Evolutionary conservation across 2,113 vertebrate genomes (phyloP), one percentile per base, ranked within the genome.

Genomic region (Neodontobutis hainanensis): DNA sequence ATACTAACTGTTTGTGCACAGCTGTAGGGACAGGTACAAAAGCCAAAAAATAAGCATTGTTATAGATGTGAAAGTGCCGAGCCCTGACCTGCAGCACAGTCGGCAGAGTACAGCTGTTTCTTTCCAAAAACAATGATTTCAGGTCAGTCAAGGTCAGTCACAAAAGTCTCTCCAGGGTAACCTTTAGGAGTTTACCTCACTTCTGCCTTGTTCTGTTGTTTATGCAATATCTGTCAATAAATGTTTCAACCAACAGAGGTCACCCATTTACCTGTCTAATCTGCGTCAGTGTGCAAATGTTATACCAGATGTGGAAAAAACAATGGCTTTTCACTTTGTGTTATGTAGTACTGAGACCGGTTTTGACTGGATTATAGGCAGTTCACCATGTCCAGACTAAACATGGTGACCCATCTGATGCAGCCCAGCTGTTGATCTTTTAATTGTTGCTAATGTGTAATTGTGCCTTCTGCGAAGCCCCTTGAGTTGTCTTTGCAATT

Each of bases 71-170:
- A 77, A 77, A 72, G 62, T 32, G 12, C 45, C 8, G 58, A 78
- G 52, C 43, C 45, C 48, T 77, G 68, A 81, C 74, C 83, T 73
- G n/a, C 65, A 62, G 56, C 69, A 73, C 40, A 67, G 44, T 10
- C 19, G 19, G 52, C 57, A 42, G 11, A 60, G 19, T 27, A 27
- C 19, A 27, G 19, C 68, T 55, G 45, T 57, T 61, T 63, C 27
- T 61, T 74, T 73, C 82, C 72, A 68, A 55, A 55, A 58, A 55
- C 49, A 60, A 65, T 45, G 35, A 52, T 60, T 74, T 71, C 51
- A 1, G 19, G 19, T 27, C 34, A 68, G 75, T 27, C 19, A 79
- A 83, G 60, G 35, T 64, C 15, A 57, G 19, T 46, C 19, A 61
- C 16, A 58, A 58, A 49, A 34, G 19, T 58, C 35, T 76, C 77